Evolutionary conservation across 2,888 invertebrate species (phyloP).

Genomic region (Latrodectus elegans): DNA sequence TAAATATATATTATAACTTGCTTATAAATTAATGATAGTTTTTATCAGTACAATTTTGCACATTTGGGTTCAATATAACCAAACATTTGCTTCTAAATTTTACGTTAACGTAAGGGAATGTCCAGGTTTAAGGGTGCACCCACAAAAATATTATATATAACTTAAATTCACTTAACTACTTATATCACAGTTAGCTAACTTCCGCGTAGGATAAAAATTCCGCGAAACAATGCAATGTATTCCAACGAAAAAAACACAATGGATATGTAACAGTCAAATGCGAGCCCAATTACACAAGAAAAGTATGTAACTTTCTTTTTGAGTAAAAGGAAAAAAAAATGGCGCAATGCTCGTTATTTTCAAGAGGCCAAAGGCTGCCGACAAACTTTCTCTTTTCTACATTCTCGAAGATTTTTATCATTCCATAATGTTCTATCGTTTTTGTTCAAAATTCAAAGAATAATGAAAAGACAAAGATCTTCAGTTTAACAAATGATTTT

Average conservation of each 20-base stretch:
- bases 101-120: too few relatives aligned
- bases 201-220: conserved; percentile 38
- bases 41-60: too few relatives aligned
- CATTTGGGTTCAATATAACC: too few relatives aligned
- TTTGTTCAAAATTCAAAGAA: neutral
- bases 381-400: conserved; percentile 10
- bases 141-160: too few relatives aligned
- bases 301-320: neutral
- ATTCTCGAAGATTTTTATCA: conserved; percentile 29
- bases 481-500: conserved; percentile 4
- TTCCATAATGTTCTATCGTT: neutral
- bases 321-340: conserved; percentile 23
- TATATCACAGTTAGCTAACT: neutral
- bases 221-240: conserved; percentile 31
- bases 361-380: neutral
- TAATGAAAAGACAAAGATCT: neutral
- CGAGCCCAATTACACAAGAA: conserved; percentile 20
- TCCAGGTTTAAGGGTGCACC: too few relatives aligned
- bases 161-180: too few relatives aligned
- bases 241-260: conserved; percentile 15
- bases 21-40: too few relatives aligned
- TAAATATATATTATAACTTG: too few relatives aligned
- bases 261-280: conserved; percentile 6
- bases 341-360: conserved; percentile 38
- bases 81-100: too few relatives aligned